Conservation (phyloP, 2,113 vertebrate genomes). For the Dasypus novemcinctus region DNA sequence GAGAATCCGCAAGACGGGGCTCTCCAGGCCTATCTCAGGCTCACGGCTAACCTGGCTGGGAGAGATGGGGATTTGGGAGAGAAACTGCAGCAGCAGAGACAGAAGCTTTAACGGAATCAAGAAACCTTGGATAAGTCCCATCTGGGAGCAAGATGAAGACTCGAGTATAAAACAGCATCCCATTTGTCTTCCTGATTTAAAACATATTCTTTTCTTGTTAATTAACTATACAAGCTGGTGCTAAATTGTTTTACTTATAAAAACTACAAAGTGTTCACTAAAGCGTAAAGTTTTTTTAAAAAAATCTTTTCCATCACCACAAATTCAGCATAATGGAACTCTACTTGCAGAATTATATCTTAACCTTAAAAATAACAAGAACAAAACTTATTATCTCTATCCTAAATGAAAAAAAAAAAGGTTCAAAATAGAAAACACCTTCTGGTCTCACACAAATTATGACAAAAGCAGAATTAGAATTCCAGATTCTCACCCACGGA, state of each 20-base stretch:
- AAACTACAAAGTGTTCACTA: not conserved
- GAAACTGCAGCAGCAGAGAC: not conserved
- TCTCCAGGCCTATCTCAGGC: not conserved
- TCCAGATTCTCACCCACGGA: not conserved
- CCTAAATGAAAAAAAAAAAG: not conserved
- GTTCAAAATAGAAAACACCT: not conserved
- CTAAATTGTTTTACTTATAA: not conserved
- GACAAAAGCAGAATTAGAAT: not conserved
- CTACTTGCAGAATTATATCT: not conserved
- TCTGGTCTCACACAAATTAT: not conserved
- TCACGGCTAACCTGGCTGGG: not conserved
- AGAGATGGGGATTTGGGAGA: not conserved
- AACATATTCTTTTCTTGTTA: not conserved
- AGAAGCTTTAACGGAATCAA: not conserved
- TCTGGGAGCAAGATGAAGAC: not conserved
- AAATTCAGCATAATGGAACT: constrained; percentile 42
- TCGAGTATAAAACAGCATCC: not conserved
- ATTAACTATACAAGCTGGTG: not conserved
- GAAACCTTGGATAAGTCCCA: not conserved
- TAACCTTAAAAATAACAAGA: not conserved
- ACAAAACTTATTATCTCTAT: not conserved
- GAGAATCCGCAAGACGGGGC: not conserved
- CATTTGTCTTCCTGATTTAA: not conserved
- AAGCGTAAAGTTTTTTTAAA: not conserved
- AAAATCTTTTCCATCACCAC: not conserved